These are phyloP conservation scores for Gymnocephalus cernua DNA, from an alignment of 2,113 vertebrate genomes.

Conservation along the genomic window DNA sequence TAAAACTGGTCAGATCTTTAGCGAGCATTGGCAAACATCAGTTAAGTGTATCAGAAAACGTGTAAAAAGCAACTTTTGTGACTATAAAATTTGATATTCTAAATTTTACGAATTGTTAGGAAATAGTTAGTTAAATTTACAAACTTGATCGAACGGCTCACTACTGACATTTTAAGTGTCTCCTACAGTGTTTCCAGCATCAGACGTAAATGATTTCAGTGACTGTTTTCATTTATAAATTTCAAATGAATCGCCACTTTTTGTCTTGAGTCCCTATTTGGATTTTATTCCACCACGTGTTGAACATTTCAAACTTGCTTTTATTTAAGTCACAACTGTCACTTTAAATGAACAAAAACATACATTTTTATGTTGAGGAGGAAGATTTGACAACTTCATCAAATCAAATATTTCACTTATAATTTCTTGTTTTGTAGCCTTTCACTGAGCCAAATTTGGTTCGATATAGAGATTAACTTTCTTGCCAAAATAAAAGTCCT, in stretches of 20 bases:
- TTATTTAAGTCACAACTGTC: slow-evolving; percentile 1
- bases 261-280: background rate
- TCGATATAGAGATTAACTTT: background rate
- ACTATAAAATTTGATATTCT: background rate
- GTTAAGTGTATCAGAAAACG: background rate
- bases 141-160: background rate
- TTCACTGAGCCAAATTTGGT: background rate
- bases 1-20: background rate
- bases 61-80: background rate
- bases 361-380: background rate
- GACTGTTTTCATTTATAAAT: background rate
- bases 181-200: background rate
- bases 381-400: background rate
- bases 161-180: background rate
- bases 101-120: no score
- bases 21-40: background rate
- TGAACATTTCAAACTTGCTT: slow-evolving; percentile 4
- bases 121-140: no score
- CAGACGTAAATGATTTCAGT: background rate
- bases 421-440: background rate
- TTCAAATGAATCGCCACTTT: background rate
- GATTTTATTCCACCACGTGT: background rate
- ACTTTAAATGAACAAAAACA: background rate
- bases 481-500: background rate
- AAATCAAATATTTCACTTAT: background rate